These are phyloP conservation scores for Lasioglossum lativentre DNA, from an alignment of 2,888 invertebrate genomes.

Conservation along the genomic window DNA sequence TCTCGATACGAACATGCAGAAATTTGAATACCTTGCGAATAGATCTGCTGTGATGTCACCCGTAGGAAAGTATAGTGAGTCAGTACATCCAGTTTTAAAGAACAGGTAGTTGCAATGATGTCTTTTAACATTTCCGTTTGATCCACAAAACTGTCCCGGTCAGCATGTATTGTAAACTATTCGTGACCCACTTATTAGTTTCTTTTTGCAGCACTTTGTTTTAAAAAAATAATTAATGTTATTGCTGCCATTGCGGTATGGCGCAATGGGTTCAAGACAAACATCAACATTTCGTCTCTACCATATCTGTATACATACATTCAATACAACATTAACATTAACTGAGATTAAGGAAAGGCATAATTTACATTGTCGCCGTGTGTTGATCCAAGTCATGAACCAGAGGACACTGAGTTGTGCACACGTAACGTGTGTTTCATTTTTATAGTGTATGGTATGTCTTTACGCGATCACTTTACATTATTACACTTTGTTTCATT, in stretches of 20 bases:
- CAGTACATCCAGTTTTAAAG: conserved; percentile 66
- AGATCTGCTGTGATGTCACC: conserved; percentile 61
- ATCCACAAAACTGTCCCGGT: conserved; percentile 78
- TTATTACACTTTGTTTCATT: conserved; percentile 77
- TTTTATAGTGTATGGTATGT: conserved; percentile 67
- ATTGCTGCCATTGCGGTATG: conserved; percentile 69
- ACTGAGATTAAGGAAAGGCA: conserved; percentile 73
- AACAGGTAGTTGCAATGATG: conserved; percentile 59
- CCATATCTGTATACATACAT: conserved; percentile 67
- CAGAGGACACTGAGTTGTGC: conserved; percentile 76
- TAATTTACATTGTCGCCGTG: conserved; percentile 73
- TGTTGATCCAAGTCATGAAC: conserved; percentile 79
- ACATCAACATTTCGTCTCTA: conserved; percentile 78
- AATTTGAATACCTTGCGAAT: conserved; percentile 61
- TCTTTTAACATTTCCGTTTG: conserved; percentile 67
- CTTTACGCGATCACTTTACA: conserved; percentile 79
- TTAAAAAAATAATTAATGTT: conserved; percentile 82
- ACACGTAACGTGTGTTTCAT: conserved; percentile 66
- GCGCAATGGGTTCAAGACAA: conserved; percentile 80
- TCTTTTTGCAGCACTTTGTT: conserved; percentile 76
- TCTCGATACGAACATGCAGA: conserved; percentile 42
- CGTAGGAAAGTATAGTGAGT: conserved; percentile 64
- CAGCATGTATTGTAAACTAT: conserved; percentile 79
- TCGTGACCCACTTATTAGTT: conserved; percentile 76
- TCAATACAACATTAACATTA: conserved; percentile 74